phyloP scores from a whole-genome alignment of 1,140 invertebrate species.

The Drosophila seguyi region DNA sequence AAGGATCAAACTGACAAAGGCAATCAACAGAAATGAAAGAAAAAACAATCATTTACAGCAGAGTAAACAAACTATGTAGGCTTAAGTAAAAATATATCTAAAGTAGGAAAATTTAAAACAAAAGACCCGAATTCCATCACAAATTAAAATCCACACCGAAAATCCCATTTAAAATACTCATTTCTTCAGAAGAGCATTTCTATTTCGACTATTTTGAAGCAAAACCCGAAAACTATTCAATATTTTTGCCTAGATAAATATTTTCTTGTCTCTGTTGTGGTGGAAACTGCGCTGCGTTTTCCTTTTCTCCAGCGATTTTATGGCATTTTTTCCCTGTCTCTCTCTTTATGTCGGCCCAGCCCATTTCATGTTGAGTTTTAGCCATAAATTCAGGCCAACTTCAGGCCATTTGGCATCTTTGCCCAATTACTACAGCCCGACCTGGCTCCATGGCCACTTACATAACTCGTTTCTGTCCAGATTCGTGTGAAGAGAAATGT shows the following conservation, averaged over 20 bases:
- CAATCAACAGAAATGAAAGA: neutral
- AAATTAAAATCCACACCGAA: neutral
- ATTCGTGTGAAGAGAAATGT: constrained; percentile 57
- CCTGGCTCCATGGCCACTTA: constrained; percentile 41
- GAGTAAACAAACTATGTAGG: neutral
- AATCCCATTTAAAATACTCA: neutral
- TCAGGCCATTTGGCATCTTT: constrained; percentile 39
- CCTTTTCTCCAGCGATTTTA: constrained; percentile 50
- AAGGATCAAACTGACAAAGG: neutral
- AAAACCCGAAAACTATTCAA: constrained; percentile 5
- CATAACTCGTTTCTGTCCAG: constrained; percentile 65
- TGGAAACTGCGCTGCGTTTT: constrained; percentile 68
- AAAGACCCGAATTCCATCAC: too few species aligned
- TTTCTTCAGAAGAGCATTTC: constrained; percentile 7
- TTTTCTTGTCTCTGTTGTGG: constrained; percentile 29
- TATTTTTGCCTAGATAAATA: constrained; percentile 45
- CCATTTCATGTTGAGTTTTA: constrained; percentile 45
- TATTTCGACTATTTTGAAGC: neutral
- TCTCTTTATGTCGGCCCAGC: constrained; percentile 26
- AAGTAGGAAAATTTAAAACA: neutral
- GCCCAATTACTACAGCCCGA: constrained; percentile 31
- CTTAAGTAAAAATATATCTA: neutral
- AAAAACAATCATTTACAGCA: neutral
- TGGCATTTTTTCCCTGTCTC: constrained; percentile 29
- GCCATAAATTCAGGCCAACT: constrained; percentile 54